phyloP scores from a whole-genome alignment of 2,888 invertebrate genomes.

The Andrena praecox region DNA sequence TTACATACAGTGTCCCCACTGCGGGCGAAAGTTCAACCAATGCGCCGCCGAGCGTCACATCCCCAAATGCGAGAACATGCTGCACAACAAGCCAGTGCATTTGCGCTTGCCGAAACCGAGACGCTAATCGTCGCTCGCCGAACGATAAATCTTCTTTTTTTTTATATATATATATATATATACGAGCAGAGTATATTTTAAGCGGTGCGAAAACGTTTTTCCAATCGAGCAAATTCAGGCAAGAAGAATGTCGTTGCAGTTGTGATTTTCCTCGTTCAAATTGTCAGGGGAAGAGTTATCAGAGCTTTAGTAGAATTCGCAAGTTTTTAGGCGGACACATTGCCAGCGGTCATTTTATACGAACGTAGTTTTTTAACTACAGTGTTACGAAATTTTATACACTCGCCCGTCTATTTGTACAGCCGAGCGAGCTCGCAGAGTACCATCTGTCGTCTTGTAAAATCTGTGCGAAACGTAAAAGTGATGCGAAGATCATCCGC shows the following conservation, averaged over 20 bases:
- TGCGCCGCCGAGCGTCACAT: constrained; percentile 95
- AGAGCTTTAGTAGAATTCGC: neutral
- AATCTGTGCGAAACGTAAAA: neutral
- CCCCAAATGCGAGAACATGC: constrained; percentile 94
- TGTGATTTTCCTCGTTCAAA: neutral
- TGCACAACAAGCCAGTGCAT: constrained; percentile 91
- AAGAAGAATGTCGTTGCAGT: neutral
- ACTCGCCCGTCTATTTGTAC: neutral
- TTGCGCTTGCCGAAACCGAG: constrained; percentile 61
- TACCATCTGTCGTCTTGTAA: neutral
- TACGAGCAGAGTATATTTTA: neutral
- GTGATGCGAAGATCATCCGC: neutral
- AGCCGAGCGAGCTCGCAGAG: neutral
- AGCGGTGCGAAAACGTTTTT: too few relatives aligned
- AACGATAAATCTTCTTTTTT: neutral
- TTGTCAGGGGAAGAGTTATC: neutral
- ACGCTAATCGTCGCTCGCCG: constrained; percentile 45
- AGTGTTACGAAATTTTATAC: constrained; percentile 15
- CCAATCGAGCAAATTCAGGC: too few relatives aligned
- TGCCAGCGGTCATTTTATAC: constrained; percentile 28
- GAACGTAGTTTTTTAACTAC: neutral
- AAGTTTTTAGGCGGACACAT: neutral
- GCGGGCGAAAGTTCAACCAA: constrained; percentile 93
- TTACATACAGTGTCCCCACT: constrained; percentile 96
- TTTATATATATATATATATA: neutral